Conservation (phyloP, 1,140 invertebrate species). For the Drosophila sucinea region DNA sequence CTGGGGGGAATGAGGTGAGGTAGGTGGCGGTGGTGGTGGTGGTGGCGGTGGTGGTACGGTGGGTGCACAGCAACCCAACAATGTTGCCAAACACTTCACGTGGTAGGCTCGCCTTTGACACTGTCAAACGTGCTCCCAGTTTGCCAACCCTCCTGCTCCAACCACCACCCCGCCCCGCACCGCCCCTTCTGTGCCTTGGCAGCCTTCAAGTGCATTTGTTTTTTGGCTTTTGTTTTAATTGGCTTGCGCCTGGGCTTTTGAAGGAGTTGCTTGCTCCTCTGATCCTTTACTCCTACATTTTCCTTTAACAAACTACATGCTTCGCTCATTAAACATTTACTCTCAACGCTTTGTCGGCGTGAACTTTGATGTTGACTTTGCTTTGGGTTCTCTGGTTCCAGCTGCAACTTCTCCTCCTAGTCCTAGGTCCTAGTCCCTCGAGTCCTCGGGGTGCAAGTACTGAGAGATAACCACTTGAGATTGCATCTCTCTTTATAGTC, state of each 20-base stretch:
- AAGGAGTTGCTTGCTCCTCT: slow-evolving; percentile 55
- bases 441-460: slow-evolving; percentile 38
- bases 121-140: slow-evolving; percentile 57
- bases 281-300: slow-evolving; percentile 52
- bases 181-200: not conserved
- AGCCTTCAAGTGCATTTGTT: slow-evolving; percentile 73
- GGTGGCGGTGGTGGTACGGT: not conserved
- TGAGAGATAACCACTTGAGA: slow-evolving; percentile 78
- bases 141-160: slow-evolving; percentile 20
- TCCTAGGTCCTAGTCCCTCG: slow-evolving; percentile 11
- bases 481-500: slow-evolving; percentile 59
- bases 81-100: slow-evolving; percentile 75
- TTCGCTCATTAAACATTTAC: slow-evolving; percentile 80
- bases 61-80: slow-evolving; percentile 34
- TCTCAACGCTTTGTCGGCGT: slow-evolving; percentile 78
- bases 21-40: not conserved
- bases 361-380: slow-evolving; percentile 81
- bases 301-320: slow-evolving; percentile 59
- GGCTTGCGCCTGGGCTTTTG: slow-evolving; percentile 64
- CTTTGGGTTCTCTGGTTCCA: slow-evolving; percentile 2
- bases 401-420: not conserved
- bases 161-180: not conserved
- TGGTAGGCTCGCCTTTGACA: slow-evolving; percentile 76
- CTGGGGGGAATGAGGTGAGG: not conserved
- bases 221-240: slow-evolving; percentile 81